Evolutionary conservation across 2,797 vertebrate genomes (phyloP), one percentile per base, ranked within the genome.

Genomic region (Gambelia wislizenii): DNA sequence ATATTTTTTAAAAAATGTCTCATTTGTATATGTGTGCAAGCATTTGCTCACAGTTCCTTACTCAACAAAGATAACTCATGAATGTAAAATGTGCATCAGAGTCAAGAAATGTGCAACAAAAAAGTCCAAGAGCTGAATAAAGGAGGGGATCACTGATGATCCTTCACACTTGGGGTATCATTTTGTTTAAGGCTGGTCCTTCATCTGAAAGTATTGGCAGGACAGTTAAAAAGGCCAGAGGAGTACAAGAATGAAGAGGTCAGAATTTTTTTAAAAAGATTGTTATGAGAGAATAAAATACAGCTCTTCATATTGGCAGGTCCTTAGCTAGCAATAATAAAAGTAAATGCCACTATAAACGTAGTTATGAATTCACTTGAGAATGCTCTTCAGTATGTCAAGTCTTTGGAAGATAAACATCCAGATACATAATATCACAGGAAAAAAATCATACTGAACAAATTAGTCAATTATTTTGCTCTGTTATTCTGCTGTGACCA

Each of bases 401-500:
- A 33, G 64, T 47, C n/a, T 72, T 69, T 80, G 4, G 49, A 87
- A 54, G 86, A 47, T n/a, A 88, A 93, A 87, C 13, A 89, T 75
- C 36, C 52, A 70, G 39, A 70, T 79, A 85, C 12, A 47, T 4
- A 89, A 49, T 84, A 56, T 70, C 47, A 78, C 36, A 61, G 25
- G 20, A 44, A 75, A 79, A 86, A 78, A 64, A 88, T 88, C 67
- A 25, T 1, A 83, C 9, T 80, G 89, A 75, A 30, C 2, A 85
- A 89, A 42, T 88, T 78, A 89, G 88, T 59, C 93, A 91, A 85
- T 84, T 87, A 89, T 85, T 79, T 16, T 52, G 14, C 42, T 91
- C 8, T 84, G 54, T 88, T 81, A 33, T 85, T 93, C 87, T 61
- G 16, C 76, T 92, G 88, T 47, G 1, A 64, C 47, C 64, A 56